These are phyloP conservation scores for Nomada goodeniana DNA, from an alignment of 2,888 invertebrate genomes.

Conservation along the genomic window DNA sequence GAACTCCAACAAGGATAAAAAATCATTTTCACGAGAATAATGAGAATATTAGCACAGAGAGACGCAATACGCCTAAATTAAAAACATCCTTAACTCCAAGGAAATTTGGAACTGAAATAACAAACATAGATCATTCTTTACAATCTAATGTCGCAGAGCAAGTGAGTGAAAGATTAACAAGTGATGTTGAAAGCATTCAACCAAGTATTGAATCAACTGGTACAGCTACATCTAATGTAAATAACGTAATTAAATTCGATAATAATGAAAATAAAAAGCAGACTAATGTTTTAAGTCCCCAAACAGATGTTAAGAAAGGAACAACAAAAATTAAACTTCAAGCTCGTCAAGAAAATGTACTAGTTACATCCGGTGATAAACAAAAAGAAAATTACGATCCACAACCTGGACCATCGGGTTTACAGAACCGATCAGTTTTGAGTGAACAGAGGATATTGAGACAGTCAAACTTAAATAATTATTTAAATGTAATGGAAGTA, in stretches of 20 bases:
- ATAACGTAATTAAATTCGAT: slow-evolving; percentile 11
- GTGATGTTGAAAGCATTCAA: slow-evolving; percentile 10
- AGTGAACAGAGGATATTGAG: slow-evolving; percentile 57
- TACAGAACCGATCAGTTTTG: slow-evolving; percentile 37
- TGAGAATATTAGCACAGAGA: slow-evolving; percentile 29
- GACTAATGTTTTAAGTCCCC: slow-evolving; percentile 57
- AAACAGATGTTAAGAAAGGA: slow-evolving; percentile 43
- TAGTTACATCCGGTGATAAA: not conserved
- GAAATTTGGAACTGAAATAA: slow-evolving; percentile 75
- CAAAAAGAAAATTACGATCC: slow-evolving; percentile 43
- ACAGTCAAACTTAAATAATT: slow-evolving; percentile 78
- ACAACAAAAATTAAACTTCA: slow-evolving; percentile 15
- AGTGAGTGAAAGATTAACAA: slow-evolving; percentile 3
- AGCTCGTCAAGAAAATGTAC: slow-evolving; percentile 10
- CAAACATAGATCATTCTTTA: slow-evolving; percentile 65
- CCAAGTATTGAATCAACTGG: not conserved
- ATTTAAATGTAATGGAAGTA: slow-evolving; percentile 75
- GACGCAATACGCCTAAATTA: slow-evolving; percentile 12
- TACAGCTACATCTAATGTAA: not conserved
- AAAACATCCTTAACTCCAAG: slow-evolving; percentile 49
- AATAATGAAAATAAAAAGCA: slow-evolving; percentile 55
- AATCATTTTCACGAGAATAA: slow-evolving; percentile 16
- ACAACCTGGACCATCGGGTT: slow-evolving; percentile 70
- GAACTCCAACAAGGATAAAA: slow-evolving; percentile 5
- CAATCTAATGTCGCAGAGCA: slow-evolving; percentile 20